Percentiles rank a stretch among this genome's conserved stretches.
Evolutionary conservation across 2,888 invertebrate species (phyloP).

Genomic region (Troides oblongomaculatus): DNA sequence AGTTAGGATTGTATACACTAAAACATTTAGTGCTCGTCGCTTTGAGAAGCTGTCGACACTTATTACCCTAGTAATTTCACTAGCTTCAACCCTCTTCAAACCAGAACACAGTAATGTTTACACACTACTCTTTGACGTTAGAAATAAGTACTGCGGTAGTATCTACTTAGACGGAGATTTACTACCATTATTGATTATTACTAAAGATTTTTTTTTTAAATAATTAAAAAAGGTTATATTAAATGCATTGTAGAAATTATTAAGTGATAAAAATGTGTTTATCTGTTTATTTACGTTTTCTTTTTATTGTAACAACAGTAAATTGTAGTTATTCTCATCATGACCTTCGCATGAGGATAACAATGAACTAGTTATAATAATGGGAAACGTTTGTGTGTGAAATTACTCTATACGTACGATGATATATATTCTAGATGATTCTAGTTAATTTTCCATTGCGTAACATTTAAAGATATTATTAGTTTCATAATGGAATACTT

Average conservation of each 20-base stretch:
- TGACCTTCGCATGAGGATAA: conserved; percentile 62
- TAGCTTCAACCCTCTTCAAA: no score
- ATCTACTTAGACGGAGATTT: no score
- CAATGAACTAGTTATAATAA: conserved; percentile 52
- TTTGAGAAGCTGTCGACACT: no score
- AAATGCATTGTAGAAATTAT: neutral
- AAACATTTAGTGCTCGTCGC: no score
- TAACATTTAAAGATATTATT: neutral
- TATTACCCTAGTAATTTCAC: no score
- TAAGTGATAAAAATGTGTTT: neutral
- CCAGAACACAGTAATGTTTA: no score
- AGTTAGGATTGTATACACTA: no score
- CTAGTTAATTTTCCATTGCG: neutral
- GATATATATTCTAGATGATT: neutral
- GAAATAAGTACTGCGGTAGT: no score
- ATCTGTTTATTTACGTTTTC: conserved; percentile 7
- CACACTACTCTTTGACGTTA: no score
- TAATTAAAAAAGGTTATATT: no score
- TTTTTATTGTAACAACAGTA: conserved; percentile 34
- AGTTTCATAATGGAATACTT: neutral
- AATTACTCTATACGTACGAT: conserved; percentile 34
- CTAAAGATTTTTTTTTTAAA: no score
- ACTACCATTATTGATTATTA: no score
- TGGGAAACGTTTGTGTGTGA: conserved; percentile 62
- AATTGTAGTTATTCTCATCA: conserved; percentile 60